Percentiles rank a stretch among this genome's conserved stretches.
Evolutionary conservation across 2,113 vertebrate species (phyloP).

Genomic region (Fulmarus glacialis): DNA sequence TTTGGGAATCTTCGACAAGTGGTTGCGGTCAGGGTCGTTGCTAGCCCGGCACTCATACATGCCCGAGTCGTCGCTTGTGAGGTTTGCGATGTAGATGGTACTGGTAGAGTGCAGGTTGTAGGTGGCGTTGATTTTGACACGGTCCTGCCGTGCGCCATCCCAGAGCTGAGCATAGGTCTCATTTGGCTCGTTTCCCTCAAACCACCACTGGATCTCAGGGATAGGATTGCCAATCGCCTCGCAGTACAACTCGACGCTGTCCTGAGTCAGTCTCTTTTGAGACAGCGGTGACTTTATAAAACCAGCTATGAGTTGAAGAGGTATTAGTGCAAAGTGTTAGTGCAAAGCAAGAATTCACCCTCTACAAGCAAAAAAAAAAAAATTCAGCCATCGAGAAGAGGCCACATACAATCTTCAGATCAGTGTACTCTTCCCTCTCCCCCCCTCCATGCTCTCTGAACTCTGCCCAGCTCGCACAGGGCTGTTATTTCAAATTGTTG

Average conservation of each 20-base stretch:
- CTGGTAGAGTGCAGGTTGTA: slow-evolving; percentile 88
- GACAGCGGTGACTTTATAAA: slow-evolving; percentile 90
- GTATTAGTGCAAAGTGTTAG: slow-evolving; percentile 70
- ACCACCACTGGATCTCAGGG: slow-evolving; percentile 94
- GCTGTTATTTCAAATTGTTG: rapidly evolving
- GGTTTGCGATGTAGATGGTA: slow-evolving; percentile 80
- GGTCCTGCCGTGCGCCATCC: slow-evolving; percentile 85
- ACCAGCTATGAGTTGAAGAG: slow-evolving; percentile 79
- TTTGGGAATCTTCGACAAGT: slow-evolving; percentile 89
- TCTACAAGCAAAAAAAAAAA: not conserved
- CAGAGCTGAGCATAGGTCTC: slow-evolving; percentile 85
- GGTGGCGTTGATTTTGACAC: slow-evolving; percentile 86
- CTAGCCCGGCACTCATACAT: slow-evolving; percentile 94
- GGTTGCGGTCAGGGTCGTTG: slow-evolving; percentile 93
- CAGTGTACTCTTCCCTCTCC: rapidly evolving
- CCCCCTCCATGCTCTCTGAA: not conserved
- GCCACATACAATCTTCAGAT: rapidly evolving
- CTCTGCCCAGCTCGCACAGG: not conserved
- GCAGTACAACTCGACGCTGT: slow-evolving; percentile 86
- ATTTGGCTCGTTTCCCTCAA: slow-evolving; percentile 81
- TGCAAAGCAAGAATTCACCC: slow-evolving; percentile 44
- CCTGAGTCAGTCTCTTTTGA: slow-evolving; percentile 79
- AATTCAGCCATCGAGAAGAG: not conserved
- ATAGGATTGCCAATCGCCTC: slow-evolving; percentile 89
- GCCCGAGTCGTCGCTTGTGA: slow-evolving; percentile 83